A percentile compares a stretch with the other conserved stretches of the same genome.
Evolutionary conservation across 2,888 invertebrate genomes (phyloP).

Genomic region (Horisme vitalbata): DNA sequence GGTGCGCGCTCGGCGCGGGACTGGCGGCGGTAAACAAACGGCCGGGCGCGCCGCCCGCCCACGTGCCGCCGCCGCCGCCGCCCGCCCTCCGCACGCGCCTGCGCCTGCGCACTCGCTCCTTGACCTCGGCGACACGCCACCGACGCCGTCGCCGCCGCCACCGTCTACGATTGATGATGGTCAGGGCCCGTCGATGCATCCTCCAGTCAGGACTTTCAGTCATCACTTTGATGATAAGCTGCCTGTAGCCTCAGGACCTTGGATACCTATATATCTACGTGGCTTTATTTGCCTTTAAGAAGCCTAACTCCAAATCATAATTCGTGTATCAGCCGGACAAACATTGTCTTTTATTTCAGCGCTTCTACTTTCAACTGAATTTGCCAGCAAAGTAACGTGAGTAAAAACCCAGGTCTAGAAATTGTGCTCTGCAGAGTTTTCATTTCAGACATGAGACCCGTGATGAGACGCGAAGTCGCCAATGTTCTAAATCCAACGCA

Average conservation of each 20-base stretch:
- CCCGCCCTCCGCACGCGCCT: conserved; percentile 37
- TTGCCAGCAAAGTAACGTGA: no score
- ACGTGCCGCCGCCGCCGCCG: conserved; percentile 45
- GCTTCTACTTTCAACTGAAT: no score
- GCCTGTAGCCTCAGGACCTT: no score
- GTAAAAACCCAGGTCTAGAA: no score
- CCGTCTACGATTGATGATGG: conserved; percentile 53
- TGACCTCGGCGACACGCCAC: conserved; percentile 58
- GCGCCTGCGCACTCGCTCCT: conserved; percentile 41
- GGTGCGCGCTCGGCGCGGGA: conserved; percentile 47
- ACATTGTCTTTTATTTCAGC: no score
- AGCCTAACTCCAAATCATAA: no score
- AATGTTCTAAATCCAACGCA: conserved; percentile 14
- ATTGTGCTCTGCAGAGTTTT: no score
- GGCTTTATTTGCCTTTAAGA: no score
- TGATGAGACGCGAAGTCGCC: conserved; percentile 24
- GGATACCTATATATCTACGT: no score
- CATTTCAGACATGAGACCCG: neutral
- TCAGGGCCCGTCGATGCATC: conserved; percentile 38
- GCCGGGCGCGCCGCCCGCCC: conserved; percentile 53
- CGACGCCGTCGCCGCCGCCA: no score
- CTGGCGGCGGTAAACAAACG: conserved; percentile 56
- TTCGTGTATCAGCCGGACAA: no score
- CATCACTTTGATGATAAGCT: no score
- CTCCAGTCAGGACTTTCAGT: neutral